These are phyloP conservation scores for Drosophila quadrilineata DNA, from an alignment of 1,140 invertebrate species.

Conservation along the genomic window DNA sequence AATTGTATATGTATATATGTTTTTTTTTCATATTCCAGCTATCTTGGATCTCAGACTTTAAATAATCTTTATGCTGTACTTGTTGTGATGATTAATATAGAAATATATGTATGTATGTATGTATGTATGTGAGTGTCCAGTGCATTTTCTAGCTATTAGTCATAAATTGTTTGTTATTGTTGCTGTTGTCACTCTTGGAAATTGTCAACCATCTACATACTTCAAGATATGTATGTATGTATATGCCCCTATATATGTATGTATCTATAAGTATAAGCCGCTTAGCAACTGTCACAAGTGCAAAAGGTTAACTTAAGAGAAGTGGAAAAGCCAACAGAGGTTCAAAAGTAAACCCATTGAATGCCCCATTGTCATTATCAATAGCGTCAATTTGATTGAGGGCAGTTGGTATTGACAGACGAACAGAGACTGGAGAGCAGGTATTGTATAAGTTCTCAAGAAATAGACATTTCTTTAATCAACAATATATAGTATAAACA, in stretches of 20 bases:
- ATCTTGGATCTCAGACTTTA: constrained; percentile 49
- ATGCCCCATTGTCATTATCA: constrained; percentile 35
- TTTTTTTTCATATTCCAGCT: constrained; percentile 20
- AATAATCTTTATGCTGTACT: constrained; percentile 32
- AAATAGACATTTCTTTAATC: too few relatives aligned
- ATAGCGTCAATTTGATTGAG: constrained; percentile 34
- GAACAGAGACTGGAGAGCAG: constrained; percentile 6
- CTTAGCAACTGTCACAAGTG: constrained; percentile 29
- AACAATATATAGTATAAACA: neutral
- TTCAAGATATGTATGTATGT: constrained; percentile 24
- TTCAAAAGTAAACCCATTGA: neutral
- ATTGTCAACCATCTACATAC: constrained; percentile 22
- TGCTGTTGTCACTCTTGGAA: constrained; percentile 30
- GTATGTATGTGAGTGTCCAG: constrained; percentile 19
- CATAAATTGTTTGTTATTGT: constrained; percentile 33
- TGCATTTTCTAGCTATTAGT: constrained; percentile 62
- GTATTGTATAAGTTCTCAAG: too few relatives aligned
- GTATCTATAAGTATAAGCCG: constrained; percentile 29
- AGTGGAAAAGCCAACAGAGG: constrained; percentile 35
- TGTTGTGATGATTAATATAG: constrained; percentile 35
- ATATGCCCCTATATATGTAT: constrained; percentile 21
- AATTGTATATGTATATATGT: constrained; percentile 38
- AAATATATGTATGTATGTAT: constrained; percentile 10
- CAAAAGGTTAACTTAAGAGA: constrained; percentile 41
- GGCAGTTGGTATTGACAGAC: constrained; percentile 4